These are phyloP conservation scores for Drosophila jambulina DNA, from an alignment of 1,140 invertebrate species.

Conservation along the genomic window DNA sequence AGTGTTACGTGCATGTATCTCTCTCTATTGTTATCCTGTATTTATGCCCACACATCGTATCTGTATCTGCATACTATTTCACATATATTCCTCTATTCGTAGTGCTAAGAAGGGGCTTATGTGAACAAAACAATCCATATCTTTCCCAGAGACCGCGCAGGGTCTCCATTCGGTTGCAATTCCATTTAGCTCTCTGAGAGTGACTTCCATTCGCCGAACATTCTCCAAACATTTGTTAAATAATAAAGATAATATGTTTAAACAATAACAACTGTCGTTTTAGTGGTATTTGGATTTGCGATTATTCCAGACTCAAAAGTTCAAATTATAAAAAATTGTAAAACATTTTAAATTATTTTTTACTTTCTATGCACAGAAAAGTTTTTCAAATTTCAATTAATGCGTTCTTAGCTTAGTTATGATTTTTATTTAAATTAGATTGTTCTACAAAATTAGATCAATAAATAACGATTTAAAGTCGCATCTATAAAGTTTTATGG, in stretches of 20 bases:
- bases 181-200: conserved; percentile 16
- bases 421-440: no score
- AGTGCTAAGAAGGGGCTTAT: conserved; percentile 48
- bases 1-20: conserved; percentile 33
- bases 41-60: conserved; percentile 24
- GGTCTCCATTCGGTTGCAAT: neutral
- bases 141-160: neutral
- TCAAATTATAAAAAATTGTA: no score
- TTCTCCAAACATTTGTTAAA: conserved; percentile 9
- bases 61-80: conserved; percentile 15
- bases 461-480: no score
- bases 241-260: conserved; percentile 26
- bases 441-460: no score
- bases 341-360: neutral
- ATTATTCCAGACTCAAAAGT: neutral
- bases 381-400: no score
- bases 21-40: conserved; percentile 42
- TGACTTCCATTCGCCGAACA: conserved; percentile 6
- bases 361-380: no score
- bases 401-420: no score
- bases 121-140: conserved; percentile 38
- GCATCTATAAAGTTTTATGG: no score
- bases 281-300: neutral
- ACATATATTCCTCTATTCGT: conserved; percentile 19
- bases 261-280: neutral